These are phyloP conservation scores for Rhopalosiphum padi DNA, from an alignment of 1,140 invertebrate species.

Conservation along the genomic window DNA sequence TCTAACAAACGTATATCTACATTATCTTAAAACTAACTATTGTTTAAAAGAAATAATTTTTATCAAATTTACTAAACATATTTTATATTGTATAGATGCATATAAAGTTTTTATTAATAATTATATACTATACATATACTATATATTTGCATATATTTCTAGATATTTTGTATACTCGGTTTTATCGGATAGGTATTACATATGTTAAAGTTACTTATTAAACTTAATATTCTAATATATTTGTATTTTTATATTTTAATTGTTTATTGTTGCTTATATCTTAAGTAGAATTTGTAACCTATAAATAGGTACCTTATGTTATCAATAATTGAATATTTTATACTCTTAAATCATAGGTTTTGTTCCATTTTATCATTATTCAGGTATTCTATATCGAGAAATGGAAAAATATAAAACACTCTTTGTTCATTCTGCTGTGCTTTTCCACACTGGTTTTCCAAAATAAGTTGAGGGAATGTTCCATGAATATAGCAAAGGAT, in stretches of 20 bases:
- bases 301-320: neutral
- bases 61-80: neutral
- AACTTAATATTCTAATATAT: neutral
- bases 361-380: neutral
- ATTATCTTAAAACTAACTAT: neutral
- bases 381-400: neutral
- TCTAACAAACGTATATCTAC: neutral
- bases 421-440: neutral
- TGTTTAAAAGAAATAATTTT: neutral
- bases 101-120: neutral
- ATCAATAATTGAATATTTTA: neutral
- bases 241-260: neutral
- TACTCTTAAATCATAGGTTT: neutral
- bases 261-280: neutral
- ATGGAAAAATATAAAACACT: neutral
- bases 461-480: neutral
- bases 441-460: neutral
- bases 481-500: slow-evolving; percentile 32
- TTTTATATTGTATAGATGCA: neutral
- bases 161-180: neutral
- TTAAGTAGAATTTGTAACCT: neutral
- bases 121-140: neutral
- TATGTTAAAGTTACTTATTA: neutral
- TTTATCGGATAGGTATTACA: neutral
- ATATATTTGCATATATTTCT: neutral